These are phyloP conservation scores for Yponomeuta plumbellus DNA, from an alignment of 2,888 invertebrate genomes.

Conservation along the genomic window DNA sequence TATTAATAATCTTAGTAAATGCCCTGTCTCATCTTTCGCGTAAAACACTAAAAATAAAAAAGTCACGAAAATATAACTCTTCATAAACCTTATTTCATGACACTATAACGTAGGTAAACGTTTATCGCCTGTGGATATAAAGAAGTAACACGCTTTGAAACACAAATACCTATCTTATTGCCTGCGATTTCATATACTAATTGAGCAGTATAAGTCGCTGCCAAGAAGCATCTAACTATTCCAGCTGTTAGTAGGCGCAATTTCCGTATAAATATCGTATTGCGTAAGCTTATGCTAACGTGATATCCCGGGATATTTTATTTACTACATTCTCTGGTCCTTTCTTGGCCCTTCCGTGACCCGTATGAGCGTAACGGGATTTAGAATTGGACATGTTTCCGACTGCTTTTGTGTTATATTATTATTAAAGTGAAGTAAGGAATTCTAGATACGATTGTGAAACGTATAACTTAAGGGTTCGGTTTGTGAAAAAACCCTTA, in stretches of 20 bases:
- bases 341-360: conserved; percentile 1
- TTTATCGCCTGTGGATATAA: not conserved
- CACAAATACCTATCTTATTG: not conserved
- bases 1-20: too few relatives aligned
- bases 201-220: not conserved
- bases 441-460: not conserved
- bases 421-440: not conserved
- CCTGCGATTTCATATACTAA: not conserved
- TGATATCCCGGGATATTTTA: conserved; percentile 9
- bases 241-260: conserved; percentile 1
- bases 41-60: too few relatives aligned
- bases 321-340: not conserved
- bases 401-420: not conserved
- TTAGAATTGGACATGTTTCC: conserved; percentile 4
- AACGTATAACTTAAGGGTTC: not conserved
- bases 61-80: too few relatives aligned
- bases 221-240: not conserved
- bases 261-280: not conserved
- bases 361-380: conserved; percentile 4
- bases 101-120: too few relatives aligned
- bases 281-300: not conserved
- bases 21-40: too few relatives aligned
- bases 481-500: too few relatives aligned
- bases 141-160: not conserved
- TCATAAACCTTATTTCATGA: too few relatives aligned